Conservation (phyloP, 1,140 invertebrate genomes). For the Cotesia chilonis region DNA sequence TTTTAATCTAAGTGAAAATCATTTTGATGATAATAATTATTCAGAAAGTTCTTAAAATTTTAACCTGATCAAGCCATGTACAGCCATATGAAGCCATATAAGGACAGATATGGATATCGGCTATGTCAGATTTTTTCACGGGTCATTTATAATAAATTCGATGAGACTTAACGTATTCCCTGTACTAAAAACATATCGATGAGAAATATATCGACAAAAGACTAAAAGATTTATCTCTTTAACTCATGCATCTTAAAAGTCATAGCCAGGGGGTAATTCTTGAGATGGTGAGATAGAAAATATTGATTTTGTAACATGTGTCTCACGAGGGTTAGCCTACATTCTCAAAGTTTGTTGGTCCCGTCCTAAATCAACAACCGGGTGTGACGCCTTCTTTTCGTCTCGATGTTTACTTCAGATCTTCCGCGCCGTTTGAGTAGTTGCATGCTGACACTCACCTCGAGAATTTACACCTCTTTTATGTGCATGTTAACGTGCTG, state of each 20-base stretch:
- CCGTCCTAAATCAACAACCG: constrained; percentile 53
- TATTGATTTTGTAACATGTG: constrained; percentile 52
- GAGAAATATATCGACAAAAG: neutral
- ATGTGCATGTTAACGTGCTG: neutral
- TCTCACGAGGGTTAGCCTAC: constrained; percentile 46
- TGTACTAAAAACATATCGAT: too few relatives aligned
- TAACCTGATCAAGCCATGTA: too few relatives aligned
- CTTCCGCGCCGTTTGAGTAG: constrained; percentile 9
- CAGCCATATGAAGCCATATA: too few relatives aligned
- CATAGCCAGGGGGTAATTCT: neutral
- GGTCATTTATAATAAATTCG: too few relatives aligned
- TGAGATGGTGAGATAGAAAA: constrained; percentile 43
- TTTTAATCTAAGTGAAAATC: too few relatives aligned
- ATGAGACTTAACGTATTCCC: too few relatives aligned
- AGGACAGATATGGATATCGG: too few relatives aligned
- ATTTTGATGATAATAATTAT: too few relatives aligned
- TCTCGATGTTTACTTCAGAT: constrained; percentile 11
- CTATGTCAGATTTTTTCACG: too few relatives aligned
- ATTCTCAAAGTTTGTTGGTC: constrained; percentile 46
- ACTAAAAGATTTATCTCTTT: neutral
- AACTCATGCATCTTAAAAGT: neutral
- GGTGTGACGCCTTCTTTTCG: constrained; percentile 23
- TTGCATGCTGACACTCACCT: neutral
- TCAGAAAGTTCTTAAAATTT: too few relatives aligned
- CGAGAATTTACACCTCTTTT: constrained; percentile 13